Evolutionary conservation across 2,888 invertebrate species (phyloP).

Genomic region (Hanleya hanleyi): DNA sequence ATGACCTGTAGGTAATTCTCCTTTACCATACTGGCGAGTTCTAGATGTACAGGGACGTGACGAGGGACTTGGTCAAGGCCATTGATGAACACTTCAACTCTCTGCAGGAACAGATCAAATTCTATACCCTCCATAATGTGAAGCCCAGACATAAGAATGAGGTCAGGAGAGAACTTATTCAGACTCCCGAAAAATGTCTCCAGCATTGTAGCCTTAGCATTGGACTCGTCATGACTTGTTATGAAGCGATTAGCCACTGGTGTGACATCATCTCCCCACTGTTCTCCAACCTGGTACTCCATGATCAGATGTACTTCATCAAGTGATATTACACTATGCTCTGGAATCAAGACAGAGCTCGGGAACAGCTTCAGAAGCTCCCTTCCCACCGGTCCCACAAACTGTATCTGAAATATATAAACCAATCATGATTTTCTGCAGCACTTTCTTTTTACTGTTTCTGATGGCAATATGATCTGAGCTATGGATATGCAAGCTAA

Average conservation of each 20-base stretch:
- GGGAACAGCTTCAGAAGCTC: conserved; percentile 70
- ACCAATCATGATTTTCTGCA: too few species aligned
- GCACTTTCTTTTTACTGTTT: too few species aligned
- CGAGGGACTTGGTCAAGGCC: conserved; percentile 66
- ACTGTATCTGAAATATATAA: conserved; percentile 72
- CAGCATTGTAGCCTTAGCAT: conserved; percentile 60
- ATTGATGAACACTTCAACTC: conserved; percentile 62
- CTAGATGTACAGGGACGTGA: conserved; percentile 73
- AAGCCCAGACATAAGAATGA: conserved; percentile 73
- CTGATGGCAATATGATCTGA: too few species aligned
- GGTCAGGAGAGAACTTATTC: conserved; percentile 68
- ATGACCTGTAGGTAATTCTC: conserved; percentile 66
- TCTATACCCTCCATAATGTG: conserved; percentile 73
- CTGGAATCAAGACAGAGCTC: conserved; percentile 68
- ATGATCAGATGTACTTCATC: conserved; percentile 75
- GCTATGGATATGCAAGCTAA: too few species aligned
- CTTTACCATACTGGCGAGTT: conserved; percentile 74
- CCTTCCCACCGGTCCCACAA: conserved; percentile 75
- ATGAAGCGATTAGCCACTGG: conserved; percentile 74
- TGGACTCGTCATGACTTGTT: conserved; percentile 73
- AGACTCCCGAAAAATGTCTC: conserved; percentile 73
- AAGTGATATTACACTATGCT: conserved; percentile 52
- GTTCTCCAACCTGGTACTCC: conserved; percentile 74
- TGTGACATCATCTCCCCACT: conserved; percentile 68
- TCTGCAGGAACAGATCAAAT: conserved; percentile 44